A percentile compares a stretch with the other conserved stretches of the same genome.
These are phyloP conservation scores for Leptarthrus brevirostris DNA, from an alignment of 2,888 invertebrate species.

Conservation along the genomic window DNA sequence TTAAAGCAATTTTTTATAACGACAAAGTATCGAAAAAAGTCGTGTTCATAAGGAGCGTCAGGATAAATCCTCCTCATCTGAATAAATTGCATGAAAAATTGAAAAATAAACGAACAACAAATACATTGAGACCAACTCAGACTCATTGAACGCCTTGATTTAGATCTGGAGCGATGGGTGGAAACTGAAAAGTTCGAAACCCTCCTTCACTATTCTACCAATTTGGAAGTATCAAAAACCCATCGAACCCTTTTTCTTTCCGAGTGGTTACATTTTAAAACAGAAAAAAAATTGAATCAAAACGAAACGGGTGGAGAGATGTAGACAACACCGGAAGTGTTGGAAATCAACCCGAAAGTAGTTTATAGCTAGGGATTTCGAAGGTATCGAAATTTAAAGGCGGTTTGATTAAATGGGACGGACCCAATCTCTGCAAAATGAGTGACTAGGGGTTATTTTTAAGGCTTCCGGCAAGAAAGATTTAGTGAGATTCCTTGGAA, in stretches of 20 bases:
- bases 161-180: neutral
- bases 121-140: neutral
- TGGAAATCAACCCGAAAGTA: slow-evolving; percentile 15
- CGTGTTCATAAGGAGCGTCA: slow-evolving; percentile 11
- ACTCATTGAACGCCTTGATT: slow-evolving; percentile 15
- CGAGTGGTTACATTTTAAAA: slow-evolving; percentile 45
- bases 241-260: slow-evolving; percentile 44
- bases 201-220: slow-evolving; percentile 22
- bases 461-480: neutral
- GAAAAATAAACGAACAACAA: slow-evolving; percentile 45
- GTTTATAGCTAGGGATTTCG: slow-evolving; percentile 4
- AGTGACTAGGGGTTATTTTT: slow-evolving; percentile 18
- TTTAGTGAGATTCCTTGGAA: slow-evolving; percentile 8
- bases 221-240: slow-evolving; percentile 37
- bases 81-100: slow-evolving; percentile 53
- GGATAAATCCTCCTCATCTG: slow-evolving; percentile 49
- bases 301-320: neutral
- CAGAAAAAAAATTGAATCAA: neutral
- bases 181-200: neutral
- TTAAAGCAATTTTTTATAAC: slow-evolving; percentile 40
- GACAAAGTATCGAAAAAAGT: slow-evolving; percentile 30
- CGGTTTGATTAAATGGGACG: slow-evolving; percentile 40
- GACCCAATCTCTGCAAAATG: slow-evolving; percentile 39
- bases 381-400: slow-evolving; percentile 43
- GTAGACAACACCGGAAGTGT: slow-evolving; percentile 34